A percentile compares a stretch with the other conserved stretches of the same genome.
phyloP scores from a whole-genome alignment of 2,888 invertebrate species.

The Heliothis peltigera region DNA sequence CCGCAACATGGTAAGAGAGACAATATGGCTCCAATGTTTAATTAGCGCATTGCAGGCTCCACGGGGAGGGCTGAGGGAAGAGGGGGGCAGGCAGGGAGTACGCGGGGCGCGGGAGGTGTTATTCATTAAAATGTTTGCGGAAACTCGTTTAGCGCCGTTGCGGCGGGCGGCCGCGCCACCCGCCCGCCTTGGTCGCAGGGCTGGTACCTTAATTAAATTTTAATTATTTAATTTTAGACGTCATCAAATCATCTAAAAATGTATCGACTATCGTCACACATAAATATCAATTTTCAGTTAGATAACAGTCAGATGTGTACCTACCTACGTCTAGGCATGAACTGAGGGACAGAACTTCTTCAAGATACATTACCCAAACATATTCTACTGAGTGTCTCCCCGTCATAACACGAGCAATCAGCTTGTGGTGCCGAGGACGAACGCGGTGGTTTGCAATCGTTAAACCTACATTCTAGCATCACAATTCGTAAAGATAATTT shows the following conservation, averaged over 20 bases:
- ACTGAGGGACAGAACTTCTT: too few species aligned
- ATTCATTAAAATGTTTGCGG: conserved; percentile 90
- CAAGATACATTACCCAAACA: too few species aligned
- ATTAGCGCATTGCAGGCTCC: conserved; percentile 87
- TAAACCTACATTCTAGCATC: too few species aligned
- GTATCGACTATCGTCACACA: too few species aligned
- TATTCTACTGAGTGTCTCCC: too few species aligned
- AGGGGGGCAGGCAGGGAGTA: conserved; percentile 53
- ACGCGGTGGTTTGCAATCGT: too few species aligned
- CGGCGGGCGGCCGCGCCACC: conserved; percentile 80
- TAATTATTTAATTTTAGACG: background rate
- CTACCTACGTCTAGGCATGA: too few species aligned
- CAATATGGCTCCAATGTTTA: conserved; percentile 89
- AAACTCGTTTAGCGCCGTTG: conserved; percentile 88
- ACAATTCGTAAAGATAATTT: too few species aligned
- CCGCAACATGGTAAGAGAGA: conserved; percentile 83
- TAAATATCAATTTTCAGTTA: too few species aligned
- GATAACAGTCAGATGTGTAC: too few species aligned
- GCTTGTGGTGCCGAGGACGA: too few species aligned
- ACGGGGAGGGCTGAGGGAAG: conserved; percentile 58
- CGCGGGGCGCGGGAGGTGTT: conserved; percentile 83
- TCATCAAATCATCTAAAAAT: background rate
- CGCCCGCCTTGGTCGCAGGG: conserved; percentile 63
- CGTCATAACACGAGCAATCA: too few species aligned
- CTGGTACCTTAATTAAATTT: conserved; percentile 45